These are phyloP conservation scores for Sebastes reedi DNA, from an alignment of 2,797 vertebrate species.

Conservation along the genomic window DNA sequence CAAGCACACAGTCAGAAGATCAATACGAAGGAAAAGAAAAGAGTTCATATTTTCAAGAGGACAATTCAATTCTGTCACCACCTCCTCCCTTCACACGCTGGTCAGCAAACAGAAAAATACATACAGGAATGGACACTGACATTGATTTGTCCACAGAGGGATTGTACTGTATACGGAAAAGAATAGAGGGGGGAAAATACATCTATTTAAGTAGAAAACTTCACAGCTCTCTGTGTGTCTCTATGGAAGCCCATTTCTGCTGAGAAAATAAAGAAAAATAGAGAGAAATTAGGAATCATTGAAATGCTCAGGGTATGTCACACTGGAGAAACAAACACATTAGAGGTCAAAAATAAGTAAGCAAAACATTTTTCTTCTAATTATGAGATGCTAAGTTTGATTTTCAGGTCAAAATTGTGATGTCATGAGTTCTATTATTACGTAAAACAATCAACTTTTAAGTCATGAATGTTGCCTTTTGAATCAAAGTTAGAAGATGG, in stretches of 20 bases:
- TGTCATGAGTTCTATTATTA: neutral
- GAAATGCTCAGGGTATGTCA: neutral
- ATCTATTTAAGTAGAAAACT: neutral
- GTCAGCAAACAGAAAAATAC: constrained; percentile 14
- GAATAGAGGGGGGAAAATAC: neutral
- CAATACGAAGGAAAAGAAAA: constrained; percentile 44
- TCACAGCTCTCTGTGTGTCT: neutral
- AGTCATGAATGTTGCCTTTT: neutral
- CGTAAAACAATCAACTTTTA: neutral
- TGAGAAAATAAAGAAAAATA: neutral
- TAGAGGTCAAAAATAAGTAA: neutral
- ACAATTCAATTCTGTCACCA: constrained; percentile 47
- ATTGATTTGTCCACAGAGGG: constrained; percentile 35
- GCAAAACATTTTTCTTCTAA: neutral
- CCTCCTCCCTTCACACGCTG: constrained; percentile 1
- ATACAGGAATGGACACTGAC: constrained; percentile 13
- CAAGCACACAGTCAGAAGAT: constrained; percentile 32
- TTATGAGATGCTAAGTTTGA: neutral
- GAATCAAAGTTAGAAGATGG: neutral
- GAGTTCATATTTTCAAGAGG: constrained; percentile 41
- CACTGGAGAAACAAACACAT: neutral
- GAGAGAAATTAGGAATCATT: neutral
- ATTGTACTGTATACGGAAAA: neutral
- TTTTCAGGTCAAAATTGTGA: neutral
- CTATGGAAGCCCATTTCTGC: neutral